Evolutionary conservation across 2,113 vertebrate genomes (phyloP).

Genomic region (Terrapene triunguis): DNA sequence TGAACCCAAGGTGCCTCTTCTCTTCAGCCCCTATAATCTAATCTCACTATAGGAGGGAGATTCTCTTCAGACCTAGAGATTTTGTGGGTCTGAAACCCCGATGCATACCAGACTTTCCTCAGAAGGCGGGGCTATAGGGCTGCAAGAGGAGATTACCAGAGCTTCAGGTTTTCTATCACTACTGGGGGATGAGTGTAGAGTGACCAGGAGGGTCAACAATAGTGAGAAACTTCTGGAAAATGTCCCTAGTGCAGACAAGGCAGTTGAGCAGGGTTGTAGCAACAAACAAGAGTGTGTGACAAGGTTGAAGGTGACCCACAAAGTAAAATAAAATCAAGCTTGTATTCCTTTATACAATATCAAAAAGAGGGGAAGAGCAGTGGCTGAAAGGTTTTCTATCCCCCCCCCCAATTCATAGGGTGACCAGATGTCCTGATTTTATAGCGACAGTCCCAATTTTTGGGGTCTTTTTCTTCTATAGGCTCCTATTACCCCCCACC

Average conservation of each 20-base stretch:
- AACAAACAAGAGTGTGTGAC: neutral
- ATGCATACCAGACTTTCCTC: neutral
- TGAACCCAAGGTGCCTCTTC: neutral
- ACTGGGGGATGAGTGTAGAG: neutral
- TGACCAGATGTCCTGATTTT: no score
- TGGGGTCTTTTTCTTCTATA: no score
- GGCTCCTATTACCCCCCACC: no score
- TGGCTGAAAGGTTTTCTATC: neutral
- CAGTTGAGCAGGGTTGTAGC: neutral
- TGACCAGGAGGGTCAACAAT: neutral
- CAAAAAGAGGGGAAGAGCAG: neutral
- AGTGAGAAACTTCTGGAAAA: neutral
- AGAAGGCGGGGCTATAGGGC: neutral
- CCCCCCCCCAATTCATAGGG: no score
- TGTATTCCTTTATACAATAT: neutral
- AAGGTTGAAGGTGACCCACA: neutral
- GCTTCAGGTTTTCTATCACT: neutral
- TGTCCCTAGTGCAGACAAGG: neutral
- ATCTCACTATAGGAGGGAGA: neutral
- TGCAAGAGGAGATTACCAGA: neutral
- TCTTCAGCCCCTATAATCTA: neutral
- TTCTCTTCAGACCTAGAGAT: neutral
- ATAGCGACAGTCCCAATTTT: no score
- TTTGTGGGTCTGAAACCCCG: neutral
- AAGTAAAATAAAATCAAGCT: neutral